Conservation (phyloP, 2,797 vertebrate genomes). For the Manis javanica region DNA sequence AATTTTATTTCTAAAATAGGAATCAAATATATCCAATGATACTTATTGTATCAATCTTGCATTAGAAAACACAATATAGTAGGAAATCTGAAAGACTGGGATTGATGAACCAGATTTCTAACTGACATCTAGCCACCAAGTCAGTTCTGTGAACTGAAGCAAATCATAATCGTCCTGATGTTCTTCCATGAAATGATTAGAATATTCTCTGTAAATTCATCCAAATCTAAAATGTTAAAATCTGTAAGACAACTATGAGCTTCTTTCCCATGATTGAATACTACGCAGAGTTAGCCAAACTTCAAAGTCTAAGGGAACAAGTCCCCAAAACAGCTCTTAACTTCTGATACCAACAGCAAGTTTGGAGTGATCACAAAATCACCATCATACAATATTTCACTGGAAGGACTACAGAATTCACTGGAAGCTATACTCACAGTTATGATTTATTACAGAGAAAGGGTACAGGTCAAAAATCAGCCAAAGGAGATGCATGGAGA, state of each 20-base stretch:
- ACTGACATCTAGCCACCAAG: not conserved
- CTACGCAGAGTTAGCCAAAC: not conserved
- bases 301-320: not conserved
- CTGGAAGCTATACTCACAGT: not conserved
- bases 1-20: not conserved
- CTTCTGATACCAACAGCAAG: conserved; percentile 18
- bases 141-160: not conserved
- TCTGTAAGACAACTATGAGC: not conserved
- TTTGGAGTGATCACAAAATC: not conserved
- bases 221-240: not conserved
- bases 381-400: not conserved
- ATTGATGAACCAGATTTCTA: not conserved
- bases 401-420: not conserved
- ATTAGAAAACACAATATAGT: not conserved
- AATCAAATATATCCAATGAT: not conserved
- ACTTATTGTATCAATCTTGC: not conserved
- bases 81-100: not conserved
- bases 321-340: not conserved
- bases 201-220: not conserved
- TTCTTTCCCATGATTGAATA: not conserved
- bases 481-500: not conserved
- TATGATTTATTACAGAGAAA: not conserved
- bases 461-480: not conserved
- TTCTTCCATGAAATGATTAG: not conserved
- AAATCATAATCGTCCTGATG: not conserved